phyloP scores from a whole-genome alignment of 2,888 invertebrate genomes.

The Pandemis corylana region DNA sequence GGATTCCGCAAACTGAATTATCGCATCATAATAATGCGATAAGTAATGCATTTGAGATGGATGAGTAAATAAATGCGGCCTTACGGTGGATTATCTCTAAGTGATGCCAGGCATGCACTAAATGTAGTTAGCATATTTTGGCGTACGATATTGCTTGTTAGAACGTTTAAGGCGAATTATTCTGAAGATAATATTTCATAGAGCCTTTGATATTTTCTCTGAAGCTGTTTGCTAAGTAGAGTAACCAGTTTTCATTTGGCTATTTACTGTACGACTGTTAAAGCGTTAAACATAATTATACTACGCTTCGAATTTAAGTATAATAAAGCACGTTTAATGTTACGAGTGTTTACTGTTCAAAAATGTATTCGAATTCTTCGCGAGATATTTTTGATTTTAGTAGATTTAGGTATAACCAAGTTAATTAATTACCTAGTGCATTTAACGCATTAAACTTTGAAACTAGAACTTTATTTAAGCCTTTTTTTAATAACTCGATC shows the following conservation, averaged over 20 bases:
- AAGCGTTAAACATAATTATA: constrained; percentile 3
- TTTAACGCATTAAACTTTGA: background rate
- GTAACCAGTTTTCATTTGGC: constrained; percentile 4
- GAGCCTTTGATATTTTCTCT: background rate
- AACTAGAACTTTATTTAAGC: background rate
- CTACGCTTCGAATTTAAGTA: constrained; percentile 1
- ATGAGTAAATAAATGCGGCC: constrained; percentile 62
- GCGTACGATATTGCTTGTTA: constrained; percentile 28
- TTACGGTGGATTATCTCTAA: constrained; percentile 53
- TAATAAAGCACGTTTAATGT: background rate
- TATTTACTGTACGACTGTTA: constrained; percentile 3
- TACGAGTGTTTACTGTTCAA: background rate
- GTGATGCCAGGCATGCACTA: constrained; percentile 58
- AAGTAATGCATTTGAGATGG: constrained; percentile 58
- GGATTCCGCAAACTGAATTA: constrained; percentile 44
- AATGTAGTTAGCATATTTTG: constrained; percentile 42
- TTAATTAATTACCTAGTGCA: background rate
- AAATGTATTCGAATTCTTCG: background rate
- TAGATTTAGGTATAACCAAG: background rate
- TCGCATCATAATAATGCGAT: constrained; percentile 38
- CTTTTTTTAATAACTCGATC: background rate
- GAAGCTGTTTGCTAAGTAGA: background rate
- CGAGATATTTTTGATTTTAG: background rate
- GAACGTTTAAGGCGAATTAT: background rate
- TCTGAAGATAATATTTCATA: background rate